Base-by-base conservation (phyloP, 2,888 invertebrate species). In the Athalia cordata region DNA sequence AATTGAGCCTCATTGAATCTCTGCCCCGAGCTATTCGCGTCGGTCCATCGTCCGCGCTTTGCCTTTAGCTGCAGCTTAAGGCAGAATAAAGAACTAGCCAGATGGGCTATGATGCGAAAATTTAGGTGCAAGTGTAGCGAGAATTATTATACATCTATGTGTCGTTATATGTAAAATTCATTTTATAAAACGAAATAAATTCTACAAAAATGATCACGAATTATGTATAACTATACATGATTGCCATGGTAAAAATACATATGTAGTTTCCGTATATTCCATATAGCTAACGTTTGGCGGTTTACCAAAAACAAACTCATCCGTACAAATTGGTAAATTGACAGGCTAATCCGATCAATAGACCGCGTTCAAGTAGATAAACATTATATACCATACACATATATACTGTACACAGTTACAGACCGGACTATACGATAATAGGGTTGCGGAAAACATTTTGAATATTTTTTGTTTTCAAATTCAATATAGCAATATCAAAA, bases 1-100 rank as follows among this genome's bases (percentile, higher is more conserved):
- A 89, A 89, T 89, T 89, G 89, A 89, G 89, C 89, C 29, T 89
- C 87, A 88, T 89, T 89, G 89, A 89, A 89, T 89, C 89, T 85
- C 87, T 89, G 87, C 89, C 86, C 84, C 87, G 87, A 88, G 87
- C 86, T 87, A 87, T 87, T 87, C 87, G 86, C 47, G 68, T 55
- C n/a, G 9, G 55, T 0, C 55, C 9, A 55, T 29, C 29, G 29
- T 29, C 29, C 29, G 29, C 29, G 29, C 29, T 29, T 29, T 29
- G 29, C 29, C 29, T 29, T 29, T 66, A 45, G 66, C 49, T 68
- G 29, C 52, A 15, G 29, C 52, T 29, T 29, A 55, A 5, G 9
- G 49, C 13, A 68, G 29, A 9, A 43, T 55, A 55, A 68, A 55
- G 68, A 55, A 68, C 68, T 13, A 47, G 47, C n/a, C 3, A 45